Evolutionary conservation across 2,888 invertebrate genomes (phyloP).

Genomic region (Brachypalpus laphriformis): DNA sequence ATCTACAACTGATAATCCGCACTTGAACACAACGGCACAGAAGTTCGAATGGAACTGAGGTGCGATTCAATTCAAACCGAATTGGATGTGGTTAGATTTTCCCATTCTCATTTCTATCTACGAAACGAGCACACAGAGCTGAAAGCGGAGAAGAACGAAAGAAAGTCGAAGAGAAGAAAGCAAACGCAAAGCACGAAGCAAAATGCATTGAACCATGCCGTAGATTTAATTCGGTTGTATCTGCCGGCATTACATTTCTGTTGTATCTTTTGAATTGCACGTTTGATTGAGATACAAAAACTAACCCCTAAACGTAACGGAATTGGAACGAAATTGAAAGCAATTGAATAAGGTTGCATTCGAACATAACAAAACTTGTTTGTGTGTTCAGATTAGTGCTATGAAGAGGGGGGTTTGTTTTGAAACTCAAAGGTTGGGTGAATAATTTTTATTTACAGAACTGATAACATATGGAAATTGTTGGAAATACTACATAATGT

Average conservation of each 20-base stretch:
- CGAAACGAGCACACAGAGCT: conserved; percentile 23
- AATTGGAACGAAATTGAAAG: conserved; percentile 25
- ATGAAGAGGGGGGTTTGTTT: background rate
- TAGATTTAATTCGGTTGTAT: background rate
- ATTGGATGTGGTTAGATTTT: conserved; percentile 27
- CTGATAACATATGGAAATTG: background rate
- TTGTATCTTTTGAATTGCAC: background rate
- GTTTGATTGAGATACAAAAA: background rate
- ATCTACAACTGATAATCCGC: background rate
- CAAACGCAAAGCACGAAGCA: conserved; percentile 44
- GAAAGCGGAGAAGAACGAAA: conserved; percentile 22
- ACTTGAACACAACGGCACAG: conserved; percentile 42
- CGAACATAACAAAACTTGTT: conserved; percentile 61
- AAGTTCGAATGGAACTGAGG: conserved; percentile 70
- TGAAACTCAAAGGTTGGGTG: background rate
- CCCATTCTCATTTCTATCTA: background rate
- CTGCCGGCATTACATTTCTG: background rate
- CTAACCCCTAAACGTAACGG: conserved; percentile 24
- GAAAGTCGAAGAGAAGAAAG: conserved; percentile 37
- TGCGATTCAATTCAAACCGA: conserved; percentile 54
- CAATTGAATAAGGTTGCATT: conserved; percentile 5
- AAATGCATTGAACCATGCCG: conserved; percentile 9
- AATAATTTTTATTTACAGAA: background rate
- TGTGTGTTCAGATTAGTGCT: background rate
- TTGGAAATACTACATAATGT: background rate